Base-by-base conservation (phyloP, 37 sponge, comb jelly and placozoan genomes). In the Corticium candelabrum region DNA sequence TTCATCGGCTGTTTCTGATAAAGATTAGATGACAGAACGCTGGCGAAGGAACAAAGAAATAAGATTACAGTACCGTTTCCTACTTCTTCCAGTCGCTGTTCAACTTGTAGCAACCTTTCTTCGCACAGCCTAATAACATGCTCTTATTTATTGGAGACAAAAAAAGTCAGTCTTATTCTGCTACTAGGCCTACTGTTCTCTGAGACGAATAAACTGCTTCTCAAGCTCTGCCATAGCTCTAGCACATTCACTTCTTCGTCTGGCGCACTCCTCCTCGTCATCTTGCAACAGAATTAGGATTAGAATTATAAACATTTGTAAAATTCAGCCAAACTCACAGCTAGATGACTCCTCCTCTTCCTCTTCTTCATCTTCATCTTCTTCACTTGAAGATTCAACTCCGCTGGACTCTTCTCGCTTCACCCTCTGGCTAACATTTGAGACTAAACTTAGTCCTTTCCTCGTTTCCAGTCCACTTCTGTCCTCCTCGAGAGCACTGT, bases 71-170 rank as follows among this genome's bases (percentile, higher is more conserved):
- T 38, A 75, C 76, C 38, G 38, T 38, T 32, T 4, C 38, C 31
- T 32, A 75, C 76, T 2, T 32, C 76, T 7, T 75, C 76, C 31
- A 75, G 38, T 75, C 76, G 33, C 35, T 4, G 36, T 35, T 75
- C 40, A 4, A 75, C 38, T 37, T 75, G 38, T 3, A 38, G 3
- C 40, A 75, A 37, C 40, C 38, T 36, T 75, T 75, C 76, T 37
- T 4, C 37, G 35, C 35, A 75, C 3, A 75, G 41, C 31, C 76
- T 75, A 75, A 32, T 31, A 32, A 75, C n/a, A n/a, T n/a, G n/a
- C n/a, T n/a, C 3, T 34, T 2, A 38, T 11, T 21, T 11, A 11
- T 50, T 50, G 62, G 21, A 21, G 62, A 50, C 15, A 50, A 50
- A 11, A 21, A 50, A 50, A 27, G 15, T 11, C 15, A 11, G 62